Evolutionary conservation across 2,113 vertebrate species (phyloP), one percentile per base, ranked within the genome.

Genomic region (Salminus brasiliensis): DNA sequence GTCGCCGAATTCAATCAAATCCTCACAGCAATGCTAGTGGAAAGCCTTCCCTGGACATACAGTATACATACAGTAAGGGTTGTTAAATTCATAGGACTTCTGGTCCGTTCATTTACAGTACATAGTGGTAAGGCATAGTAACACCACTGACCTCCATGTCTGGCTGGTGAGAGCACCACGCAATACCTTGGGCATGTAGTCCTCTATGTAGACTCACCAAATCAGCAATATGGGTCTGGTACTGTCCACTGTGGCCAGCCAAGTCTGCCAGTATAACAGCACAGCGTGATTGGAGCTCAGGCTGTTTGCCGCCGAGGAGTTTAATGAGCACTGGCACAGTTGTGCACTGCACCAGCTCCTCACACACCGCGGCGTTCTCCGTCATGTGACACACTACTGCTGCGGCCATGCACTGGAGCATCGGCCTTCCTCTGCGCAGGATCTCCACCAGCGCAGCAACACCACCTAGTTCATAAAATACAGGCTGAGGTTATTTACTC

Each of bases 311-410:
- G 1, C 2, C n/a, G 75, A 95, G 85, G 0, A 93, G 84, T 21
- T 69, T 30, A 76, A 94, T 85, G 30, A 95, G 57, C 0, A 86
- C 87, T 4, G 89, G 85, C n/a, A 93, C 86, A 7, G 89, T 92
- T 11, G 79, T 87, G 0, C 88, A 77, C 4, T 84, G 79, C 18
- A 92, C 87, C 21, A 94, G 32, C 13, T 87, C 88, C 30, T 69
- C 72, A 16, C 86, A 88, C 11, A 91, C 74, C 8, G 79, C 47
- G 0, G 3, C 4, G 0, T 92, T 86, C 32, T 80, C 88, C 4
- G 93, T 90, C 75, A 94, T 88, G 69, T 94, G 94, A 45, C 93
- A 93, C 85, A 95, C 32, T 45, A 93, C 84, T 15, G 93, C 92
- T 6, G 90, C 45, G 0, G 88, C 86, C 78, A 93, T 85, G 78